Evolutionary conservation across 2,797 vertebrate genomes (phyloP).

Genomic region (Dendrocincla tyrannina): DNA sequence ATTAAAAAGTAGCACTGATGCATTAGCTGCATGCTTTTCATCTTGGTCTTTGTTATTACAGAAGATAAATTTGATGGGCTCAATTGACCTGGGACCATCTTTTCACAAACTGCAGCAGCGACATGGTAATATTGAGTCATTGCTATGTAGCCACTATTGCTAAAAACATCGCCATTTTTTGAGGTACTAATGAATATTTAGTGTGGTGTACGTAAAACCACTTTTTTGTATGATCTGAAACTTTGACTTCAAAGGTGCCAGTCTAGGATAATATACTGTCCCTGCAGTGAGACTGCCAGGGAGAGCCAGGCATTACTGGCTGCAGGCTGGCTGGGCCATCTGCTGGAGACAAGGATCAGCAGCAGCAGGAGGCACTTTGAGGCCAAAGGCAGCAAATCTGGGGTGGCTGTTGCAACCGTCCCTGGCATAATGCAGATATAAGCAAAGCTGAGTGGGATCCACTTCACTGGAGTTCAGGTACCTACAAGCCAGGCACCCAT

Average conservation of each 20-base stretch:
- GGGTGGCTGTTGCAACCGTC: fast-evolving
- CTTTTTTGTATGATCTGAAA: background rate
- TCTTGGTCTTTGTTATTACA: background rate
- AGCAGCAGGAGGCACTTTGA: fast-evolving
- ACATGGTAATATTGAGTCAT: fast-evolving
- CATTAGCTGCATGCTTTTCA: background rate
- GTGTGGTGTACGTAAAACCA: fast-evolving
- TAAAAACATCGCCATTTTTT: background rate
- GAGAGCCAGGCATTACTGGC: background rate
- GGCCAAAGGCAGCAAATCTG: background rate
- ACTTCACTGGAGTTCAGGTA: background rate
- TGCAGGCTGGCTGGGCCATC: background rate
- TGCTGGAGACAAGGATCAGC: background rate
- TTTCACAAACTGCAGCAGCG: background rate
- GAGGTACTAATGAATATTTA: background rate
- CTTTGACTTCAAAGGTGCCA: background rate
- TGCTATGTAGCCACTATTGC: background rate
- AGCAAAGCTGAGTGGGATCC: background rate
- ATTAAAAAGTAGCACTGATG: background rate
- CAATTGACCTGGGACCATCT: background rate
- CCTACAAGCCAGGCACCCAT: background rate
- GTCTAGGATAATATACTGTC: fast-evolving
- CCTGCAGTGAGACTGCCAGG: background rate
- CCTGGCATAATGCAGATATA: background rate
- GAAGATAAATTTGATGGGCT: background rate